A percentile compares a stretch with the other conserved stretches of the same genome.
These are phyloP conservation scores for rabbit (Oryctolagus cuniculus) DNA, from an alignment of 2,113 vertebrate genomes.

Conservation along the genomic window mOryCun1.1 NC_091433.1:152606501-152607000, in stretches of 20 bases:
- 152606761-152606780: background rate
- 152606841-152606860: conserved; percentile 15
- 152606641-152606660: no score
- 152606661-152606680: no score
- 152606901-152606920: background rate
- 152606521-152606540: background rate
- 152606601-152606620: no score
- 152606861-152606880: background rate
- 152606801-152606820: background rate
- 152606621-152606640: no score
- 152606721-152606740: background rate
- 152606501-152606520: background rate
- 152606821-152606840: background rate
- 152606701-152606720: no score
- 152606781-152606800: conserved; percentile 38
- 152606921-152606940: conserved; percentile 23
- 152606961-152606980: conserved; percentile 23
- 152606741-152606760: conserved; percentile 54
- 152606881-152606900: background rate
- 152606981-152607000: conserved; percentile 47
- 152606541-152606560: background rate
- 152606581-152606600: no score
- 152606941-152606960: conserved; percentile 33
- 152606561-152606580: background rate
- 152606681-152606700: no score